Base-by-base conservation (phyloP, 53 echinoderm and acorn worm genomes). In the Mesocentrotus franciscanus region DNA sequence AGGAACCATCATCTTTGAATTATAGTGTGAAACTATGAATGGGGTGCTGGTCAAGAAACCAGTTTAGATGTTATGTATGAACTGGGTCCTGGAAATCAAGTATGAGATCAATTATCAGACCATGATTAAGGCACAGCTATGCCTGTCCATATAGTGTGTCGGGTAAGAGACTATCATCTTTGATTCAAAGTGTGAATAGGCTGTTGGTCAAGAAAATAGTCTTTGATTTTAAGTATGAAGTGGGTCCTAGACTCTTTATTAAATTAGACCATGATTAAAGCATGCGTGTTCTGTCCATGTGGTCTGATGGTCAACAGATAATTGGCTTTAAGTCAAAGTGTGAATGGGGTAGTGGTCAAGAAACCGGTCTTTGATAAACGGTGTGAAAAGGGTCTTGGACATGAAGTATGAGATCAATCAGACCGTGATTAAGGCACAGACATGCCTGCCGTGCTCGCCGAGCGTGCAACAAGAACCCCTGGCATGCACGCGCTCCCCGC, bases 381-480 rank as follows among this genome's bases (percentile, higher is more conserved):
- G n/a, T 26, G 16, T 32, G 78, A 78, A 78, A 13, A 13, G 78
- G 78, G 78, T 6, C 78, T 13, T 78, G 78, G 78, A 78, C 78
- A 78, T 59, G 56, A 89, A 89, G 89, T 58, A 89, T 89, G 89
- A 89, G 89, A 89, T 89, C 89, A 26, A 89, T 89, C 89, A 89
- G 59, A 18, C 56, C 24, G 22, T 89, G 89, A 89, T 89, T 89
- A 89, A 89, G 59, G 59, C 89, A 89, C 56, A 89, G 59, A 89
- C 89, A 59, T 89, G 59, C 59, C 89, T 59, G 59, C 89, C 89
- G 89, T 56, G 56, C 56, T 26, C 59, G 58, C 32, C 34, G 78
- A 78, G 78, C 78, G 35, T 78, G 32, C 78, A 78, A 78, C 78
- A 78, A 34, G 78, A 78, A 78, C 78, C 78, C 78, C 78, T 78